Base-by-base conservation (phyloP, 2,797 vertebrate genomes). In the Petrocephalus sullivani region DNA sequence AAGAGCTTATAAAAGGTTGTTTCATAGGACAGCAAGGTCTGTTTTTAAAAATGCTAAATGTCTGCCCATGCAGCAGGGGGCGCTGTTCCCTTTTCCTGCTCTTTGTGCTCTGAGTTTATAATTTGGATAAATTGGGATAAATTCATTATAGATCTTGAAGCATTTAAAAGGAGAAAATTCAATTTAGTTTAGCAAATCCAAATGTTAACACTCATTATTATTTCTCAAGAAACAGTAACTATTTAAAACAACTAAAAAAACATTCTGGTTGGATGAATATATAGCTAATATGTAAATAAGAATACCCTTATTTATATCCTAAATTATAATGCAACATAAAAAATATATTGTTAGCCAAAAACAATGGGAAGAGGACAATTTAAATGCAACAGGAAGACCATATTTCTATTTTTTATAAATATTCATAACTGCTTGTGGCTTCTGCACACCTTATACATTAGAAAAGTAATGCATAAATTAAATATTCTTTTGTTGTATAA, bases 1-100 rank as follows among this genome's bases (percentile, higher is more conserved):
- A 37, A 71, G 49, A 57, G 49, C 16, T 87, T 33, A 56, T 81
- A 67, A 53, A 75, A 87, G 87, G 53, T 51, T 82, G 82, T 28
- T 28, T 37, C 28, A 28, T 37, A 71, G 0, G 10, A 37, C 64
- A 14, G 3, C 4, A 71, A 28, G 28, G 10, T 37, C 33, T 71
- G 12, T 75, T 75, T 75, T 75, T 37, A 37, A 16, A 75, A 19
- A 16, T 41, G 67, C 4, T 3, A 64, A 4, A 21, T 2, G 67
- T 75, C 33, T 75, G 37, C 33, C 67, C 12, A 19, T 41, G 12
- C 67, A 75, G 12, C 4, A 75, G 67, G 14, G 19, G 33, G 33
- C 41, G 67, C 33, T 7, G 67, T 41, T 75, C 67, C 33, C 2
- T 41, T 37, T 75, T 75, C 6, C 10, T 6, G 67, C 37, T 75